Base-by-base conservation (phyloP, 1,140 invertebrate genomes). In the Amyelois transitella region DNA sequence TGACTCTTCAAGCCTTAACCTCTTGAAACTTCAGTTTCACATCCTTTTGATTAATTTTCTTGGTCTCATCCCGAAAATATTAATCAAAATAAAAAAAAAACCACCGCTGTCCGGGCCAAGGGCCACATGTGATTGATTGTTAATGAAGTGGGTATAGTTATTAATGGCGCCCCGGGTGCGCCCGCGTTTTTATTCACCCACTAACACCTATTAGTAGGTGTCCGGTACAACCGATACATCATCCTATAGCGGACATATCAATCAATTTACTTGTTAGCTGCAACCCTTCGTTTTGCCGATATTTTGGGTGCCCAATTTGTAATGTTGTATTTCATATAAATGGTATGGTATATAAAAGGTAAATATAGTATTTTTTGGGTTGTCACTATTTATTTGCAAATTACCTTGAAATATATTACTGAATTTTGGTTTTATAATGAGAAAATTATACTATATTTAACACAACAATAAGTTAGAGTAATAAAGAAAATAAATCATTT, bases 101-200 rank as follows among this genome's bases (percentile, higher is more conserved):
- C 50, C 25, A 28, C 20, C 22, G 28, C 65, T 69, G 72, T 71
- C 72, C 25, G 17, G 17, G 48, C 25, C 66, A 67, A 43, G 54
- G 63, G 62, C 59, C 71, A 77, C 74, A 70, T 75, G 75, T 84
- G 81, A 88, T 88, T 81, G 81, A 88, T 88, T 62, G 77, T 75
- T 79, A 83, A 86, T 86, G 84, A 85, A 88, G 81, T 82, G 77
- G 77, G 66, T 67, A 77, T 86, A 84, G 85, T 83, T 88, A 88
- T 88, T 88, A 88, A 88, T 86, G 81, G 75, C 58, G n/a, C n/a
- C 63, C 51, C 58, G 66, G 63, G 81, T 70, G 79, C 77, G 70
- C 78, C 76, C 67, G 71, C 64, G 78, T 82, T 74, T 84, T 83
- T 83, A 79, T 79, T 75, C 75, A 71, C 69, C 72, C 77, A 81